phyloP scores from a whole-genome alignment of 2,113 vertebrate genomes.

The human region DNA sequence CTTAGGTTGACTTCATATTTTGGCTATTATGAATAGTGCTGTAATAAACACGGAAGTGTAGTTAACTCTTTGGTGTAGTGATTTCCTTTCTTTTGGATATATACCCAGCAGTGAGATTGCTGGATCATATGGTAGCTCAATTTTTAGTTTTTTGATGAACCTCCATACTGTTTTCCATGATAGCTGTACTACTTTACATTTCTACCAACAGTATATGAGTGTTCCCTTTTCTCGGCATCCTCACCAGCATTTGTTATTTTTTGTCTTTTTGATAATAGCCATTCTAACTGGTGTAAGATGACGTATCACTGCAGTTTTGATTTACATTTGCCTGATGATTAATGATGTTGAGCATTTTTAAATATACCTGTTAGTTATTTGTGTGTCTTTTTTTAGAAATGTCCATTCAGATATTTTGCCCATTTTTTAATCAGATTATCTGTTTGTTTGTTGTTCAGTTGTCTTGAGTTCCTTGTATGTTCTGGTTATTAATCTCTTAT shows the following conservation, averaged over 20 bases:
- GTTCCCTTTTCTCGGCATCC: neutral
- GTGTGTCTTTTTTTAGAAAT: neutral
- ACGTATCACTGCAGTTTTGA: neutral
- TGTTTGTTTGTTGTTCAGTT: no score
- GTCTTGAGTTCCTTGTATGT: no score
- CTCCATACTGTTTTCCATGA: neutral
- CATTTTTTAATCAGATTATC: no score
- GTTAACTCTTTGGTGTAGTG: neutral
- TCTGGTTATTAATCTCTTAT: no score
- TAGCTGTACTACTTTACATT: neutral
- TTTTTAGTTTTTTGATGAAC: neutral
- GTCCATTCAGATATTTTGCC: no score
- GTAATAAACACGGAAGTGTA: neutral
- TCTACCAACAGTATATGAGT: neutral
- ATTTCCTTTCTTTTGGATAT: neutral
- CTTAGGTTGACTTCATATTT: neutral
- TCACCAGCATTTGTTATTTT: neutral
- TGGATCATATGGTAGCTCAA: neutral
- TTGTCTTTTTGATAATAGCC: neutral
- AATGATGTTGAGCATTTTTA: neutral
- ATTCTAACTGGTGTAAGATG: neutral
- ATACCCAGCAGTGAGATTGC: neutral
- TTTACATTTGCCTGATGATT: neutral
- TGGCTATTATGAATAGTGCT: neutral
- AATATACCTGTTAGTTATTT: neutral